These are phyloP conservation scores for Fulmarus glacialis DNA, from an alignment of 2,113 vertebrate species.

Conservation along the genomic window DNA sequence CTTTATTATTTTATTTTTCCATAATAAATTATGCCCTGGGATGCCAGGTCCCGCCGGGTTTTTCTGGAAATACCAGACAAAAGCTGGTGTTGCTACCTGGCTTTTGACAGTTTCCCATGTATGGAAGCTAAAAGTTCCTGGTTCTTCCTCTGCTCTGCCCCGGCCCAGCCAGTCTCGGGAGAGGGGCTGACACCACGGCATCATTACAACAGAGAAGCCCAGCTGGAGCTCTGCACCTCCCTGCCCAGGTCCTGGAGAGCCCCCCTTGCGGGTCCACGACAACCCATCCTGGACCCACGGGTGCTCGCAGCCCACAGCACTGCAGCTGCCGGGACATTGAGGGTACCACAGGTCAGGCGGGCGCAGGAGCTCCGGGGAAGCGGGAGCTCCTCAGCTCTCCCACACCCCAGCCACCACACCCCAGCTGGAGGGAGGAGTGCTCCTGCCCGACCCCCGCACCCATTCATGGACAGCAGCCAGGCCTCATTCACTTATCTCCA, in stretches of 20 bases:
- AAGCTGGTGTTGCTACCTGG: conserved; percentile 63
- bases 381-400: neutral
- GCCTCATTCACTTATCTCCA: conserved; percentile 50
- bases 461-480: conserved; percentile 18
- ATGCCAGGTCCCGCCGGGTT: conserved; percentile 70
- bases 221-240: neutral
- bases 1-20: conserved; percentile 81
- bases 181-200: neutral
- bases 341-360: neutral
- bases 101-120: conserved; percentile 64
- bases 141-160: conserved; percentile 1
- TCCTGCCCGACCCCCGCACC: conserved; percentile 3
- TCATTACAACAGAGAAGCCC: neutral
- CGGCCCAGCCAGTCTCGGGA: neutral
- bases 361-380: neutral
- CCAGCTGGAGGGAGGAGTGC: neutral
- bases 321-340: neutral
- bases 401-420: conserved; percentile 5
- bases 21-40: conserved; percentile 74
- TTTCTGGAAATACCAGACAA: conserved; percentile 73
- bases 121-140: conserved; percentile 25
- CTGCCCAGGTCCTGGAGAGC: neutral
- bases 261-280: accelerated
- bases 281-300: accelerated
- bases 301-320: accelerated